Conservation (phyloP, 2,888 invertebrate species). For the Caenorhabditis sp. region DNA sequence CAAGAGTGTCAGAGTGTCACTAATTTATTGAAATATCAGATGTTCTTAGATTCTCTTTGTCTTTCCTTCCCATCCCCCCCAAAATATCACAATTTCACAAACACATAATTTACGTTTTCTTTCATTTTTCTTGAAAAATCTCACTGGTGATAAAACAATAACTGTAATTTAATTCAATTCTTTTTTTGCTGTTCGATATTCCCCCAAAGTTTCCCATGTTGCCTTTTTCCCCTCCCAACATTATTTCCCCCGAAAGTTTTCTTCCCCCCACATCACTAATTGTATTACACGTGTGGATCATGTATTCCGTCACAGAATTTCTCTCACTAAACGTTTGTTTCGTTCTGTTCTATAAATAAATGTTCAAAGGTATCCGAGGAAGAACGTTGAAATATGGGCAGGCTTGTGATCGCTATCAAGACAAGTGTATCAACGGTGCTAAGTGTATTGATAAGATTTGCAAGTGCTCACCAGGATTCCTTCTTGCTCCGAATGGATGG, state of each 20-base stretch:
- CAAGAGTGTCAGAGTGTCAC: constrained; percentile 67
- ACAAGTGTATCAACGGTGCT: constrained; percentile 73
- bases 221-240: constrained; percentile 22
- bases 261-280: constrained; percentile 57
- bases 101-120: constrained; percentile 30
- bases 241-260: background rate
- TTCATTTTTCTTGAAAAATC: constrained; percentile 34
- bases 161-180: constrained; percentile 51
- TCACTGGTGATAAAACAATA: constrained; percentile 58
- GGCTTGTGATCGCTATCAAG: constrained; percentile 68
- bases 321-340: constrained; percentile 16
- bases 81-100: constrained; percentile 45
- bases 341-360: constrained; percentile 37
- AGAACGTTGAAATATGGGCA: constrained; percentile 72
- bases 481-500: constrained; percentile 68
- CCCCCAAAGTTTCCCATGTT: constrained; percentile 23
- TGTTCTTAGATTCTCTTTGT: constrained; percentile 40
- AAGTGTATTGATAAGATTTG: constrained; percentile 77
- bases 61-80: background rate
- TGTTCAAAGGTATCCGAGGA: constrained; percentile 57
- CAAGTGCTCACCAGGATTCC: constrained; percentile 75
- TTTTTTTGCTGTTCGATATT: constrained; percentile 39
- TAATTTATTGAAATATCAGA: constrained; percentile 59
- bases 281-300: constrained; percentile 65
- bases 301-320: constrained; percentile 58